These are phyloP conservation scores for Anniella stebbinsi DNA, from an alignment of 2,797 vertebrate species.

Conservation along the genomic window DNA sequence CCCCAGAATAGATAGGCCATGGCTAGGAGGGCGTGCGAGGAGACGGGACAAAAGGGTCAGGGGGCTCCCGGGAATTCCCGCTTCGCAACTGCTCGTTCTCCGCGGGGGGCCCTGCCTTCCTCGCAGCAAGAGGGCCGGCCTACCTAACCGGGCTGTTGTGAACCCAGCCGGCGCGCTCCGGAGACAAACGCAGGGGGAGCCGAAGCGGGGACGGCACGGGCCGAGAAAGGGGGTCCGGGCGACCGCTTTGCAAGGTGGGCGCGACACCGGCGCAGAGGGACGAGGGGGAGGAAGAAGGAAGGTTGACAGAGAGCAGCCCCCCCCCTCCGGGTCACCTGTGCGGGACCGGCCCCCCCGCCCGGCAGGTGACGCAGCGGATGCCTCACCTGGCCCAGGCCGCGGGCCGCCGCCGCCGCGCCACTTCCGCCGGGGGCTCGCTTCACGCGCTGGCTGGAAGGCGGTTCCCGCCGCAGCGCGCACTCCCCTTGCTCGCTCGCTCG, in stretches of 20 bases:
- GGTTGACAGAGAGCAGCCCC: too few relatives aligned
- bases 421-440: background rate
- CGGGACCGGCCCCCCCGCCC: background rate
- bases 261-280: background rate
- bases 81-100: background rate
- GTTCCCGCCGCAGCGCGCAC: background rate
- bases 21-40: background rate
- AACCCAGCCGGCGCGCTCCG: background rate
- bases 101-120: background rate
- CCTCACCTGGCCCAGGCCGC: slow-evolving; percentile 16
- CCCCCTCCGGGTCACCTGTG: background rate
- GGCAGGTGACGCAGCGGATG: slow-evolving; percentile 65
- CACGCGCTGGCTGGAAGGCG: background rate
- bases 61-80: background rate
- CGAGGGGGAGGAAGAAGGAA: too few relatives aligned
- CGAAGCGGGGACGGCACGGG: background rate
- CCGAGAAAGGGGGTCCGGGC: background rate
- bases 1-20: background rate
- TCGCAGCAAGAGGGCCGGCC: background rate
- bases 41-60: too few relatives aligned
- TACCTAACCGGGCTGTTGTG: background rate
- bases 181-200: background rate
- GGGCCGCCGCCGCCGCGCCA: background rate
- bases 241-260: background rate
- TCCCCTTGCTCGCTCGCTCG: slow-evolving; percentile 59